Evolutionary conservation across 1,140 invertebrate species (phyloP).

Genomic region (Drosophila jambulina): DNA sequence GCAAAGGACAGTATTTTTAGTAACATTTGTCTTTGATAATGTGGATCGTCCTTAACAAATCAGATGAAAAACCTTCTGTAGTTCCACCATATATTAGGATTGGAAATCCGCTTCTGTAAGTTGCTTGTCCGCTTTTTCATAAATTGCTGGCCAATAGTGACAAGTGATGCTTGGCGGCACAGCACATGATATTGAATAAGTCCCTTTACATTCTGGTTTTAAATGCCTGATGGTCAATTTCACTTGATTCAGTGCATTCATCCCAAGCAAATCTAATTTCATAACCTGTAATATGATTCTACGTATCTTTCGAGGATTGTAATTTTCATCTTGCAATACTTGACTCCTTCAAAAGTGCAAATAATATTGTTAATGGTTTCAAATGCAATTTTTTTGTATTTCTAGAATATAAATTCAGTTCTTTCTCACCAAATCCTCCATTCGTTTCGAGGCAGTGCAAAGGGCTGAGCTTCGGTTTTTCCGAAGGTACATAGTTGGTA

Average conservation of each 20-base stretch:
- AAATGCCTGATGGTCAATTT: no score
- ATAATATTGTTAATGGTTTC: slow-evolving; percentile 5
- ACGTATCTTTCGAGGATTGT: neutral
- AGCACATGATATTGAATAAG: neutral
- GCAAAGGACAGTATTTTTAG: neutral
- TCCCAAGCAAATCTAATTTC: neutral
- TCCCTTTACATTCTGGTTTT: neutral
- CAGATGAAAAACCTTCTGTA: neutral
- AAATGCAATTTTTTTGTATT: slow-evolving; percentile 1
- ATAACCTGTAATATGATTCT: neutral
- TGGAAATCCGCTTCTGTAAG: slow-evolving; percentile 7
- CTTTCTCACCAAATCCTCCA: neutral
- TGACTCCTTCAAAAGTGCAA: slow-evolving; percentile 4
- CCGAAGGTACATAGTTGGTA: slow-evolving; percentile 22
- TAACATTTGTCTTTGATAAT: neutral
- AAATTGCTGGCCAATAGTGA: neutral
- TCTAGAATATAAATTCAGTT: neutral
- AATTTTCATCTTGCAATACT: neutral
- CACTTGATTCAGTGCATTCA: no score
- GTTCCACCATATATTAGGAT: neutral
- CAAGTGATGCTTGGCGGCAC: neutral
- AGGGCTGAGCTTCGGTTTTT: slow-evolving; percentile 36
- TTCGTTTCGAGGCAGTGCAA: slow-evolving; percentile 21
- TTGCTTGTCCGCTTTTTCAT: slow-evolving; percentile 8
- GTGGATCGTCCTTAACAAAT: neutral